These are phyloP conservation scores for Taeniopygia guttata DNA, from an alignment of 2,797 vertebrate genomes.

Conservation along the genomic window DNA sequence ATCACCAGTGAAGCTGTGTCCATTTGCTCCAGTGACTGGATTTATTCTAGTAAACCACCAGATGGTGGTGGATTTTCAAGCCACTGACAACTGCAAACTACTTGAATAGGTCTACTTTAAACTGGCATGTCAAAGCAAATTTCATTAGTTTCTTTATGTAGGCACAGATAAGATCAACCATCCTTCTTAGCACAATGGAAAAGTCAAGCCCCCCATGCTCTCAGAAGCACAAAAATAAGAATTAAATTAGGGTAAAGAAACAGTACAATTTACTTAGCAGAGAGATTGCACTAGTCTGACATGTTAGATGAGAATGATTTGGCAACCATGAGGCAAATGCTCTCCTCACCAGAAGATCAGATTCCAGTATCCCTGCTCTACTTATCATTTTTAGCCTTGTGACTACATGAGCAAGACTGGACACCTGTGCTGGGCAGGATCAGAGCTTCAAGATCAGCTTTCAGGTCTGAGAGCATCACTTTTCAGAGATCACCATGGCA, in stretches of 20 bases:
- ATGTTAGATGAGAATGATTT: neutral
- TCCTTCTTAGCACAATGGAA: neutral
- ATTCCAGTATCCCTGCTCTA: neutral
- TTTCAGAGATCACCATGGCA: neutral
- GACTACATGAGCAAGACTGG: slow-evolving; percentile 19
- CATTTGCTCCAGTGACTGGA: neutral
- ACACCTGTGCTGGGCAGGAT: slow-evolving; percentile 31
- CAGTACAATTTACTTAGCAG: neutral
- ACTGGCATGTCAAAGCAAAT: neutral
- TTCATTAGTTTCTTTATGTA: neutral
- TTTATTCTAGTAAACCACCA: neutral
- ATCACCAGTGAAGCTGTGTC: neutral
- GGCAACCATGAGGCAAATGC: neutral
- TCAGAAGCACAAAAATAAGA: neutral
- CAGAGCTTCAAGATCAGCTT: slow-evolving; percentile 13
- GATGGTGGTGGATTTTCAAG: neutral
- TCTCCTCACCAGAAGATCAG: neutral
- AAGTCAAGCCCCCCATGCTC: neutral
- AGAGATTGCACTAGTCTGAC: neutral
- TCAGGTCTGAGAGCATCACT: neutral
- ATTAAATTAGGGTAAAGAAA: neutral
- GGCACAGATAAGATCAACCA: neutral
- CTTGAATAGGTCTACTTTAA: neutral
- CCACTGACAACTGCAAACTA: neutral
- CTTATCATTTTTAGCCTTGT: slow-evolving; percentile 44